Evolutionary conservation across 2,113 vertebrate species (phyloP).

Genomic region (Chaetops frenatus): DNA sequence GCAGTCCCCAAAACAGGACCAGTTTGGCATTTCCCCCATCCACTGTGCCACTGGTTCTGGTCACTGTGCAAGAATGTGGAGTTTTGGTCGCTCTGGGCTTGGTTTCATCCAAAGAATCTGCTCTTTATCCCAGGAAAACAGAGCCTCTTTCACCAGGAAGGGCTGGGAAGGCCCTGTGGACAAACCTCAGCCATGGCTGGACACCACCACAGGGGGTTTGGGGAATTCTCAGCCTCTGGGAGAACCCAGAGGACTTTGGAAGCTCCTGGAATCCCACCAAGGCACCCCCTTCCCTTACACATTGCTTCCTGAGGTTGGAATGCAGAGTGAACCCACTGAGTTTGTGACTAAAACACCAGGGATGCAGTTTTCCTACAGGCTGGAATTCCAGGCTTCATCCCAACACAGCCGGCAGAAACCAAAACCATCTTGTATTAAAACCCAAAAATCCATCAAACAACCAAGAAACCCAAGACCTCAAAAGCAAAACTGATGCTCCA

Average conservation of each 20-base stretch:
- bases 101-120: background rate
- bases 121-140: background rate
- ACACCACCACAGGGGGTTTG: background rate
- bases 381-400: background rate
- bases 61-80: background rate
- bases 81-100: background rate
- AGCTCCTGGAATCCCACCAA: background rate
- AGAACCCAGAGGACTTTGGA: background rate
- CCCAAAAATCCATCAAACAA: background rate
- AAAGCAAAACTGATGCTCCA: background rate
- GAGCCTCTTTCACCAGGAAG: background rate
- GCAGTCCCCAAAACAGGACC: accelerated
- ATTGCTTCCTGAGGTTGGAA: accelerated
- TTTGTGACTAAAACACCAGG: background rate
- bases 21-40: background rate
- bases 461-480: background rate
- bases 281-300: no score
- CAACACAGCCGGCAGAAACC: background rate
- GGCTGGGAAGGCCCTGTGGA: background rate
- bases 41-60: background rate
- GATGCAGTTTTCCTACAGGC: background rate
- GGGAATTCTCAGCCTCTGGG: background rate
- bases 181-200: background rate
- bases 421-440: background rate
- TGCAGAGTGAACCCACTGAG: accelerated